These are phyloP conservation scores for Brienomyrus brachyistius DNA, from an alignment of 2,113 vertebrate genomes.

Conservation along the genomic window DNA sequence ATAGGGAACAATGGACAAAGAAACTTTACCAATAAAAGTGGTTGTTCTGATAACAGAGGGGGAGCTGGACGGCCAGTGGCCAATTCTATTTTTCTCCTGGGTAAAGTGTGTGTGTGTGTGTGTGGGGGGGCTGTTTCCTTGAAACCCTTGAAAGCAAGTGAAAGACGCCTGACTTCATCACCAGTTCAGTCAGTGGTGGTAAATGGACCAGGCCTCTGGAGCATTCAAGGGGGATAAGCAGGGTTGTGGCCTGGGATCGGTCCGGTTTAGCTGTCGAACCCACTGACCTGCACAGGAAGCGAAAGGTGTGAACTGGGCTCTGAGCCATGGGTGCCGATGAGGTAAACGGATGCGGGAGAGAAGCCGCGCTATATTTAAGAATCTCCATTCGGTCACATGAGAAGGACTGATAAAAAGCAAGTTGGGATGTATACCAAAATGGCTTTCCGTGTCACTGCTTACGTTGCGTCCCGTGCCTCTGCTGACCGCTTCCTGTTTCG, in stretches of 20 bases:
- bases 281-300: slow-evolving; percentile 42
- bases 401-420: slow-evolving; percentile 17
- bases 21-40: background rate
- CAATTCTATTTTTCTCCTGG: background rate
- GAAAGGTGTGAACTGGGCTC: slow-evolving; percentile 29
- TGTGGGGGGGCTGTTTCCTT: background rate
- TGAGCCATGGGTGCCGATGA: slow-evolving; percentile 21
- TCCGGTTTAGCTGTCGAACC: slow-evolving; percentile 43
- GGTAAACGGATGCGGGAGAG: background rate
- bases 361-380: background rate
- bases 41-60: background rate
- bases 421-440: background rate
- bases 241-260: slow-evolving; percentile 38
- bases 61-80: background rate
- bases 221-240: slow-evolving; percentile 43
- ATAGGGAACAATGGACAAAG: background rate
- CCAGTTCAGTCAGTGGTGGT: slow-evolving; percentile 40
- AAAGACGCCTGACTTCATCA: background rate
- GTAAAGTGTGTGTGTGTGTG: background rate
- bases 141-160: background rate
- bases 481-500: slow-evolving; percentile 50
- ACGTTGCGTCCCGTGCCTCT: background rate
- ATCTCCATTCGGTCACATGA: slow-evolving; percentile 39
- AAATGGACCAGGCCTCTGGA: slow-evolving; percentile 55
- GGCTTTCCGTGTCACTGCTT: background rate